Evolutionary conservation across 2,888 invertebrate species (phyloP), one percentile per base, ranked within the genome.

Genomic region (Xanthorhoe spadicearia): DNA sequence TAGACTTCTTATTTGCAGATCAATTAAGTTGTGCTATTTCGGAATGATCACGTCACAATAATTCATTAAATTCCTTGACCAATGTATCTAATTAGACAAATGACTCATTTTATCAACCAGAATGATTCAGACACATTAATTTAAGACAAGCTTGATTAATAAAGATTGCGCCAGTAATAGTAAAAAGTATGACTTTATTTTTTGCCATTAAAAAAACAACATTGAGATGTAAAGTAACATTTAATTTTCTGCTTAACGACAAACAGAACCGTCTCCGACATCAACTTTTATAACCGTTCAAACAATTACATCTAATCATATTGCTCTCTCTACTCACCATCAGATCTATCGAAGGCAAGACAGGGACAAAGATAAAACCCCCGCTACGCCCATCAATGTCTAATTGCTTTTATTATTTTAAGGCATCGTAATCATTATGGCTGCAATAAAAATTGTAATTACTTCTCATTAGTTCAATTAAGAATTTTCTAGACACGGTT

Each of bases 351-450:
- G 70, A 64, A 67, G 60, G 87, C 73, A 76, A 48, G 84, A 92
- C 74, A 77, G 88, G 85, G 90, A 92, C 82, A 74, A 76, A 77
- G 54, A 76, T 77, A 85, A 70, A 75, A 77, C 81, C 83, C 85
- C 84, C 79, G 87, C 88, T 90, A 86, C 91, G 87, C 86, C 88
- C 88, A 88, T 90, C 89, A 90, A 90, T 89, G 89, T 89, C 90
- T 92, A 92, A 93, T 93, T 92, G 93, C 92, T 93, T 92, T 92
- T 93, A 92, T 93, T 93, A 93, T 93, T 93, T 93, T 93, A 93
- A 92, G 90, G 87, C 92, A 92, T 92, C 93, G 92, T 93, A 93
- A 92, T 92, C 90, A 93, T 92, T 92, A 92, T 88, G 88, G 88
- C 90, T 82, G 90, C 87, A 88, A 92, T 93, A 93, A 92, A 93